Evolutionary conservation across 2,797 vertebrate species (phyloP), one percentile per base, ranked within the genome.

Genomic region (Spondyliosoma cantharus): DNA sequence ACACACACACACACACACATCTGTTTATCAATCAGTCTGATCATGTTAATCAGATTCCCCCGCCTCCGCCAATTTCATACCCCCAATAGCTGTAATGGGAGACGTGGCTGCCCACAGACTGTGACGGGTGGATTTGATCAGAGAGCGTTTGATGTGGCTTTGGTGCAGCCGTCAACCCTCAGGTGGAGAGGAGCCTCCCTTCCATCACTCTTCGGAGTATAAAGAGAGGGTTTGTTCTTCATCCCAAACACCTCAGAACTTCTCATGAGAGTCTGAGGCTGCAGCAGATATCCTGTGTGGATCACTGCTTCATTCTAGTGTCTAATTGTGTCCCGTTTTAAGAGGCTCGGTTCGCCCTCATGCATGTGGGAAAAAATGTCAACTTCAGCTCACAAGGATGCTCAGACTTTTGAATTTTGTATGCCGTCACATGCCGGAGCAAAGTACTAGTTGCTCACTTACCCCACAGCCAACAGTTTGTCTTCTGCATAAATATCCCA

Each of bases 371-470:
- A n/a, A 71, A 46, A 46, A 69, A 65, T 66, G 43, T 71, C 71
- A 70, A 79, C 22, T 71, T 79, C 11, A 45, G 16, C 58, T 58
- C 70, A 14, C 0, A 6, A 17, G 70, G 8, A 79, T 46, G 29
- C 12, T 32, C n/a, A 62, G 64, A 85, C 42, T 80, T 71, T 46
- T 13, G 3, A 11, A 56, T 84, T 22, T 29, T 0, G 17, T 43
- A n/a, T 56, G 22, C 69, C 53, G 24, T 32, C 67, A 75, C 53
- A 72, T 71, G 62, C 37, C 32, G 50, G 46, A 57, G 61, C 56
- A 85, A 74, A 84, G 74, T 45, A 62, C 59, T 27, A 71, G 82
- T 82, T 82, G 71, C 42, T 78, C 72, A 88, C 90, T 92, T 84
- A 91, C 92, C 89, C 46, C 50, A 59, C 68, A 75, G 66, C 63